Conservation (phyloP, 2,888 invertebrate genomes). For the Ophion ventricosus region DNA sequence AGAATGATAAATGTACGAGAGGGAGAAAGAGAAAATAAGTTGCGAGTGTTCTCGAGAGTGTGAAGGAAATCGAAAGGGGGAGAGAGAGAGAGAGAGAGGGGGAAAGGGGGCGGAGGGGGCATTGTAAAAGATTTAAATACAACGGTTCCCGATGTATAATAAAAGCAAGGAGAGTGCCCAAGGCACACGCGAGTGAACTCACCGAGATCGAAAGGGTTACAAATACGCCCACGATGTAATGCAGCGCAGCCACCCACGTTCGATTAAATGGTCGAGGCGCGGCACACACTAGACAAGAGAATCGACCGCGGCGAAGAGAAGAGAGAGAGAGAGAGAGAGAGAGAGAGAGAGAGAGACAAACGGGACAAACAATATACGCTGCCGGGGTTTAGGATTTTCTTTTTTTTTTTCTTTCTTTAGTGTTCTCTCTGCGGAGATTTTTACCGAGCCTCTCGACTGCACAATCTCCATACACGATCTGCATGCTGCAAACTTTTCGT, state of each 20-base stretch:
- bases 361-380: conserved; percentile 38
- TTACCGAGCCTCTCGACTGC: conserved; percentile 26
- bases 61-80: conserved; percentile 51
- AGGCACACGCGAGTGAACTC: conserved; percentile 48
- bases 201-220: conserved; percentile 42
- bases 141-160: conserved; percentile 30
- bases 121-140: conserved; percentile 37
- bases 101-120: background rate
- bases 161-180: conserved; percentile 38
- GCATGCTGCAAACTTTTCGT: background rate
- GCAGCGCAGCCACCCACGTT: conserved; percentile 60
- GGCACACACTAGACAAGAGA: conserved; percentile 42
- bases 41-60: conserved; percentile 30
- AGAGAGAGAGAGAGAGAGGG: conserved; percentile 6
- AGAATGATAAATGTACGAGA: background rate
- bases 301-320: conserved; percentile 31
- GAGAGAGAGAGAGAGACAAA: conserved; percentile 12
- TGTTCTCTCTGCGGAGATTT: conserved; percentile 21
- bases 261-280: conserved; percentile 59
- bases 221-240: conserved; percentile 60
- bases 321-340: conserved; percentile 22
- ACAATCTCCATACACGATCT: conserved; percentile 9
- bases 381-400: conserved; percentile 37
- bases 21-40: conserved; percentile 6
- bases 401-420: background rate